Evolutionary conservation across 2,888 invertebrate species (phyloP), one percentile per base, ranked within the genome.

Genomic region (Oscheius onirici): DNA sequence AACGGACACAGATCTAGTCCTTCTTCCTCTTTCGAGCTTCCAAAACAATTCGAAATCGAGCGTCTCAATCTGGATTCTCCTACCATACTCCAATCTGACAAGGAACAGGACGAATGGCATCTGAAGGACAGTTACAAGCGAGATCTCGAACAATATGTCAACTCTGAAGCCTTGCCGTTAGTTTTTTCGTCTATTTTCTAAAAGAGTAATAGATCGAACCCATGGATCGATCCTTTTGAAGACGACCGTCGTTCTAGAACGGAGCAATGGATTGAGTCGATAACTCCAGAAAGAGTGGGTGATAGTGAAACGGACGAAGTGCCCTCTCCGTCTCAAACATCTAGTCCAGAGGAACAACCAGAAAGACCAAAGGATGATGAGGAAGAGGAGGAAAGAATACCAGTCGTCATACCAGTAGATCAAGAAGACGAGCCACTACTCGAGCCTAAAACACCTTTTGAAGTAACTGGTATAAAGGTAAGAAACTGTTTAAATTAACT

Each of bases 201-300:
- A 52, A 52, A 52, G 52, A 17, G 5, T 34, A 34, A 6, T 34
- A 67, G 54, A 11, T 10, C 41, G 3, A 76, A 76, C 69, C 73
- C 72, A 8, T 78, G 75, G 28, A 73, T 73, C n/a, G 78, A 78
- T 70, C 78, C 78, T 10, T 74, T 78, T 43, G 78, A 76, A 43
- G 71, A 73, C 13, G 76, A 74, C 41, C 46, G 73, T 46, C 73
- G 71, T 34, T 75, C 74, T 26, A 58, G 78, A 22, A 78, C 75
- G 11, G 78, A 78, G 58, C 60, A 71, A 66, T 78, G 78, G 78
- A 72, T 78, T n/a, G 76, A 78, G 46, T 65, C 72, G 15, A 54
- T 68, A 8, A 61, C 72, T 26, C 70, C 70, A 17, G 63, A 34
- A n/a, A 51, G 43, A 26, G 17, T 28, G 11, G 69, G 60, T 26